Percentiles rank a stretch among this genome's conserved stretches.
Evolutionary conservation across 2,888 invertebrate species (phyloP).

Genomic region (Microplitis manilae): DNA sequence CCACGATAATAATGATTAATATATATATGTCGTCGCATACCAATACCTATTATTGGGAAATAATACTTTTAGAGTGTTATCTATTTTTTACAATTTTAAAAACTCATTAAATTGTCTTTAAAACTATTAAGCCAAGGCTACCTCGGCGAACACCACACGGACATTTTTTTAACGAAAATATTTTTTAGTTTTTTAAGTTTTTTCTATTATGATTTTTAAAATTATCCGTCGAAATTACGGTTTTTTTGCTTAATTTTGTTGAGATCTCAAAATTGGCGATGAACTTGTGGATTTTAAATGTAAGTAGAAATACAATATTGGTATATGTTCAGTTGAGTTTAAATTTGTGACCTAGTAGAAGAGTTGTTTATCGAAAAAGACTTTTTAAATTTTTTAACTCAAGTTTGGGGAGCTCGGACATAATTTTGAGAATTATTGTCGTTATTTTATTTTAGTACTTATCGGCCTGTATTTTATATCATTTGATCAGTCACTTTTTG

Average conservation of each 20-base stretch:
- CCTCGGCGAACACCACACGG: neutral
- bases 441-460: too few relatives aligned
- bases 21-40: neutral
- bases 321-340: too few relatives aligned
- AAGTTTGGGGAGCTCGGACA: too few relatives aligned
- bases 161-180: neutral
- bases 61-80: neutral
- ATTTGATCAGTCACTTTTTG: too few relatives aligned
- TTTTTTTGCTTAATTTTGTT: neutral
- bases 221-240: neutral
- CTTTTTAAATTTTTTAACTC: too few relatives aligned
- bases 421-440: too few relatives aligned
- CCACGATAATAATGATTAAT: neutral
- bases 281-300: neutral
- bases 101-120: neutral
- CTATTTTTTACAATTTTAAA: conserved; percentile 1
- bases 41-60: neutral
- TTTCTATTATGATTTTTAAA: too few relatives aligned
- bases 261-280: neutral
- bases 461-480: too few relatives aligned
- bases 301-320: neutral
- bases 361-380: too few relatives aligned
- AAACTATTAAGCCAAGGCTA: neutral
- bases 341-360: too few relatives aligned
- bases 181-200: too few relatives aligned